Evolutionary conservation across 1,140 invertebrate genomes (phyloP).

Genomic region (Nebria ingens): DNA sequence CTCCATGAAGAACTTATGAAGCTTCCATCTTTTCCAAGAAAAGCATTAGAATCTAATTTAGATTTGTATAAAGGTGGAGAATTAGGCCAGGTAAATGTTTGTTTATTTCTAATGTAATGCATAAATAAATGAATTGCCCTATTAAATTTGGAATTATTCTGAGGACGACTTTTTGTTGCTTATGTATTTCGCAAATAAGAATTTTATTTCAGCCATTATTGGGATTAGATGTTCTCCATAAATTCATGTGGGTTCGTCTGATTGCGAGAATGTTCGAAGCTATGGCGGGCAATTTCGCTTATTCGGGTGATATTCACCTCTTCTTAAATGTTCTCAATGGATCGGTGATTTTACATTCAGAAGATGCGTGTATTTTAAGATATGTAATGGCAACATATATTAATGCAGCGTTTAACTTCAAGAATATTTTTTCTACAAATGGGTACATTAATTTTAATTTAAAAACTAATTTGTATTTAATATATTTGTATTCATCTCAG

Average conservation of each 20-base stretch:
- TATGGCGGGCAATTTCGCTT: slow-evolving; percentile 97
- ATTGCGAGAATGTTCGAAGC: slow-evolving; percentile 97
- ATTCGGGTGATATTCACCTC: slow-evolving; percentile 92
- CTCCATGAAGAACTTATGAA: slow-evolving; percentile 99
- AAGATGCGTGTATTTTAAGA: slow-evolving; percentile 90
- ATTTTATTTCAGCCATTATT: slow-evolving; percentile 60
- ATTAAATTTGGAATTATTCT: too few relatives aligned
- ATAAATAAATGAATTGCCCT: not conserved
- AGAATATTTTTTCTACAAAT: slow-evolving; percentile 97
- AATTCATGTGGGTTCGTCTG: slow-evolving; percentile 96
- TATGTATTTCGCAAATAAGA: too few relatives aligned
- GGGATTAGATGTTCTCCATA: slow-evolving; percentile 92
- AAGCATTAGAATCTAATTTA: slow-evolving; percentile 93
- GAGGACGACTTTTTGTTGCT: too few relatives aligned
- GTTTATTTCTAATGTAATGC: slow-evolving; percentile 14
- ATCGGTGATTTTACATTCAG: slow-evolving; percentile 90
- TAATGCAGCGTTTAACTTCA: slow-evolving; percentile 96
- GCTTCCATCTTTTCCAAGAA: slow-evolving; percentile 93
- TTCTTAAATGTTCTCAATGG: slow-evolving; percentile 98
- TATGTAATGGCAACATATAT: slow-evolving; percentile 96
- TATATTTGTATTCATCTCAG: slow-evolving; percentile 37
- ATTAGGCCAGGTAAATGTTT: slow-evolving; percentile 63
- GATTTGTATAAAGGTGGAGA: slow-evolving; percentile 84
- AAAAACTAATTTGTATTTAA: not conserved
- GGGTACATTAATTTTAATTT: slow-evolving; percentile 47